Percentiles rank a stretch among this genome's conserved stretches.
These are phyloP conservation scores for Atta texana DNA, from an alignment of 1,140 invertebrate species.

Conservation along the genomic window DNA sequence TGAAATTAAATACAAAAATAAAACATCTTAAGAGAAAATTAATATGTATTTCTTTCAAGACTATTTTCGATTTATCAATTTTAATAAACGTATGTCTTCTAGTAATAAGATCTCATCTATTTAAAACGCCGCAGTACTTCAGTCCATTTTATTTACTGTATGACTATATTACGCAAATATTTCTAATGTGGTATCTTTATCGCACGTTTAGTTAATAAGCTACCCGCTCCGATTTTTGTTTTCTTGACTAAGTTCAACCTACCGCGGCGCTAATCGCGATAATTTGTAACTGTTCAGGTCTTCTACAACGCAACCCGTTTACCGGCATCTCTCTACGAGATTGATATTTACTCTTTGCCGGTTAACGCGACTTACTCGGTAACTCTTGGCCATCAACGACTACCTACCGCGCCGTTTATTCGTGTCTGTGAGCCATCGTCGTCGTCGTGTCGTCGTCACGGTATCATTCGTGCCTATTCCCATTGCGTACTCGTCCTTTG, in stretches of 20 bases:
- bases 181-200: conserved; percentile 33
- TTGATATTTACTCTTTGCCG: conserved; percentile 54
- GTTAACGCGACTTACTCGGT: conserved; percentile 7
- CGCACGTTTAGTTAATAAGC: conserved; percentile 31
- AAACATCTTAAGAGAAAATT: background rate
- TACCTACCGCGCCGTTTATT: conserved; percentile 59
- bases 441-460: conserved; percentile 28
- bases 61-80: conserved; percentile 1
- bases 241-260: conserved; percentile 16
- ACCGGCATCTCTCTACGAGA: conserved; percentile 43
- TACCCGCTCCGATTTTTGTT: conserved; percentile 18
- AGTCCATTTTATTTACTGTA: background rate
- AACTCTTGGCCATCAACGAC: conserved; percentile 54
- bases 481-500: conserved; percentile 49
- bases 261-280: conserved; percentile 59
- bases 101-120: background rate
- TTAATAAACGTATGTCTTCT: background rate
- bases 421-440: conserved; percentile 8
- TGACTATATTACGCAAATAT: conserved; percentile 17
- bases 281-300: conserved; percentile 59
- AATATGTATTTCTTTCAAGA: background rate
- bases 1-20: background rate
- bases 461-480: conserved; percentile 39
- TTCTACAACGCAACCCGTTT: conserved; percentile 34
- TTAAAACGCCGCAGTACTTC: background rate